Conservation (phyloP, 2,113 vertebrate species). For the Plotosus lineatus region DNA sequence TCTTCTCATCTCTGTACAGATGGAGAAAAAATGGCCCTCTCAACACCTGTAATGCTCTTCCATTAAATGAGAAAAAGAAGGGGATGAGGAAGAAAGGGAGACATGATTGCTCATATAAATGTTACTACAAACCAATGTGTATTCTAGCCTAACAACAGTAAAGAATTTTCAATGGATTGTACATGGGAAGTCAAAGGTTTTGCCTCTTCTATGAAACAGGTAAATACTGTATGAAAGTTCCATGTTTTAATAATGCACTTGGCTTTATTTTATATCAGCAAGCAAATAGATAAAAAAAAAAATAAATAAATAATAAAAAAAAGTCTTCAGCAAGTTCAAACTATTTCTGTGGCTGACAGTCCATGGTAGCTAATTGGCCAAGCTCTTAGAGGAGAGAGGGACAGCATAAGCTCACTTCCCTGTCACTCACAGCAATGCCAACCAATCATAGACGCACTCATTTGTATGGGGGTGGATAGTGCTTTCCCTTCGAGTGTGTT, state of each 20-base stretch:
- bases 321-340: too few species aligned
- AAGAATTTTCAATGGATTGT: slow-evolving; percentile 9
- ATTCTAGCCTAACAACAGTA: slow-evolving; percentile 2
- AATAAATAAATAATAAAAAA: too few species aligned
- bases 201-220: neutral
- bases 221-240: neutral
- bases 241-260: neutral
- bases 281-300: neutral
- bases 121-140: slow-evolving; percentile 17
- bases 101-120: slow-evolving; percentile 31
- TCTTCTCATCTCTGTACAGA: slow-evolving; percentile 33
- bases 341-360: too few species aligned
- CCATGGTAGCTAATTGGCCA: too few species aligned
- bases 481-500: too few species aligned
- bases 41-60: neutral
- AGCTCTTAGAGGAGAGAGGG: too few species aligned
- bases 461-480: too few species aligned
- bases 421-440: too few species aligned
- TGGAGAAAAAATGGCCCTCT: slow-evolving; percentile 28
- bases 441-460: too few species aligned
- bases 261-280: neutral
- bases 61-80: slow-evolving; percentile 17
- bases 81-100: slow-evolving; percentile 46
- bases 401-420: too few species aligned
- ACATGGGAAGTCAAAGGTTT: neutral